Evolutionary conservation across 1,140 invertebrate genomes (phyloP).

Genomic region (Agraylea sexmaculata): DNA sequence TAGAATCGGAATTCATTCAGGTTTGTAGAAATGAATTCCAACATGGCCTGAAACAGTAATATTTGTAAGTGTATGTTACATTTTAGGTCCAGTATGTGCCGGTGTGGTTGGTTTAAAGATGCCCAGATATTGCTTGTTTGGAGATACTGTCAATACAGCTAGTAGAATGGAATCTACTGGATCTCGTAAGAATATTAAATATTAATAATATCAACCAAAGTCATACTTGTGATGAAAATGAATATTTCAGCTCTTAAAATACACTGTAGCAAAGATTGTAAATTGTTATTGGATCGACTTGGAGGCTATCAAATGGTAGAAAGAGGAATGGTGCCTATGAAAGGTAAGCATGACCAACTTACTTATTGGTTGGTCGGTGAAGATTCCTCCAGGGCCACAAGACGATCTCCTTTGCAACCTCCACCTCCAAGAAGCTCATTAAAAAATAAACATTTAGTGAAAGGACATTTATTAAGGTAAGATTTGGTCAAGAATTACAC

Average conservation of each 20-base stretch:
- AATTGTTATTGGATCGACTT: slow-evolving; percentile 70
- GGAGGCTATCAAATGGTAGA: slow-evolving; percentile 72
- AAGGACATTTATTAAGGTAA: slow-evolving; percentile 32
- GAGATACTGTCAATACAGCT: slow-evolving; percentile 83
- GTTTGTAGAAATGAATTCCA: slow-evolving; percentile 31
- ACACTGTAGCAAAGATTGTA: slow-evolving; percentile 79
- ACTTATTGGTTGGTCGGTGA: slow-evolving; percentile 83
- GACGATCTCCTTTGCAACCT: slow-evolving; percentile 20
- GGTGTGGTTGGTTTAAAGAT: slow-evolving; percentile 84
- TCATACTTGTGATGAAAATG: slow-evolving; percentile 48
- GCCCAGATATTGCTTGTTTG: slow-evolving; percentile 83
- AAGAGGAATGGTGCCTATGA: slow-evolving; percentile 70
- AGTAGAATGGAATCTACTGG: slow-evolving; percentile 93
- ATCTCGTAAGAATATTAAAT: slow-evolving; percentile 40
- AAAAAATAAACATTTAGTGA: slow-evolving; percentile 40
- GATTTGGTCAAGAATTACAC: too few species aligned
- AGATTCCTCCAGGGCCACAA: slow-evolving; percentile 42
- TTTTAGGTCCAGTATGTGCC: slow-evolving; percentile 61
- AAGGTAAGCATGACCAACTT: slow-evolving; percentile 72
- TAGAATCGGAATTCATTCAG: slow-evolving; percentile 86
- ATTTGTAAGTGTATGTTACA: slow-evolving; percentile 9
- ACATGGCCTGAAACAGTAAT: neutral
- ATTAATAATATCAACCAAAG: neutral
- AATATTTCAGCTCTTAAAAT: slow-evolving; percentile 64
- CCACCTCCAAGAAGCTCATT: slow-evolving; percentile 50